These are phyloP conservation scores for Triplophysa siluroides DNA, from an alignment of 2,113 vertebrate species.

Conservation along the genomic window DNA sequence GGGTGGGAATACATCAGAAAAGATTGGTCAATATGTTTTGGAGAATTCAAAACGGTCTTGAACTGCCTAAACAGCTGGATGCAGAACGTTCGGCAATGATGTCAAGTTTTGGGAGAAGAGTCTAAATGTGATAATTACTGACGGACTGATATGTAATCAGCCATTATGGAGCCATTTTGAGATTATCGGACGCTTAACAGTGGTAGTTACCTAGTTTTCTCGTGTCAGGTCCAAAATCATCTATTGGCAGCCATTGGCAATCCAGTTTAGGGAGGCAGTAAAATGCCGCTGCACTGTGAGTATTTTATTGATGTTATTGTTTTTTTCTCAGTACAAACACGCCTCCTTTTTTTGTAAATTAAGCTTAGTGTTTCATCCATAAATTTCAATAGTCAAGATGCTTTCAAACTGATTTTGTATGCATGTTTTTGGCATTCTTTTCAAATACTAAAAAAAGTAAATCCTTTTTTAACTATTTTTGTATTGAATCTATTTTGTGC, in stretches of 20 bases:
- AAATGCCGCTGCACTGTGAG: too few species aligned
- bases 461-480: too few species aligned
- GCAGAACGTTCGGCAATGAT: neutral
- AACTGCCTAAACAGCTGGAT: neutral
- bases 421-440: too few species aligned
- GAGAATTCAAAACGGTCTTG: neutral
- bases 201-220: neutral
- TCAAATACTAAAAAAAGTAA: too few species aligned
- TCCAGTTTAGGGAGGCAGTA: neutral
- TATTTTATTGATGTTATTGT: too few species aligned
- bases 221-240: neutral
- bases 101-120: neutral
- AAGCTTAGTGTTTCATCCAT: too few species aligned
- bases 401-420: too few species aligned
- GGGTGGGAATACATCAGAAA: slow-evolving; percentile 10
- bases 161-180: neutral
- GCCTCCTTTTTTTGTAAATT: too few species aligned
- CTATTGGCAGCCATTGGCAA: neutral
- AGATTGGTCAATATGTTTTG: slow-evolving; percentile 18
- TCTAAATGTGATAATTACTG: neutral
- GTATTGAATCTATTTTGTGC: too few species aligned
- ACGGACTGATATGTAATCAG: neutral
- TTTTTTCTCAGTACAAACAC: too few species aligned
- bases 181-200: neutral
- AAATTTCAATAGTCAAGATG: too few species aligned